A percentile compares a stretch with the other conserved stretches of the same genome.
These are phyloP conservation scores for Chaenogobius annularis DNA, from an alignment of 2,113 vertebrate species.

Conservation along the genomic window DNA sequence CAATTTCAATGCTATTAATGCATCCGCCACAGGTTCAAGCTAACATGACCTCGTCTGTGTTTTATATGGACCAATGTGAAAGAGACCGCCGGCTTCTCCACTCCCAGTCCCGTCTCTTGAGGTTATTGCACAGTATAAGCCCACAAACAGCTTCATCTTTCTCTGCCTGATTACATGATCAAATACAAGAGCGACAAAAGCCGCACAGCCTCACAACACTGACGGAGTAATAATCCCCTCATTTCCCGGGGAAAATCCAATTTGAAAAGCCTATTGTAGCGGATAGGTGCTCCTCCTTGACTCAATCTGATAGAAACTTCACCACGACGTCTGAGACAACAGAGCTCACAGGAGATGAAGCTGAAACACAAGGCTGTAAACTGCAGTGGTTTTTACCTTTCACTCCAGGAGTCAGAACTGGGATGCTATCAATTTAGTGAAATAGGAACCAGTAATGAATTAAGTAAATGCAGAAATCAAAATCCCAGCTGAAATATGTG, in stretches of 20 bases:
- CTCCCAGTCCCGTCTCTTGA: slow-evolving; percentile 42
- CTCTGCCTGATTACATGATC: slow-evolving; percentile 58
- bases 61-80: slow-evolving; percentile 36
- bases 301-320: slow-evolving; percentile 61
- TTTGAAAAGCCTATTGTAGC: slow-evolving; percentile 59
- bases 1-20: background rate
- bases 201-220: slow-evolving; percentile 44
- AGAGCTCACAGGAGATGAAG: slow-evolving; percentile 51
- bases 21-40: slow-evolving; percentile 25
- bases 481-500: background rate
- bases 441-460: slow-evolving; percentile 35
- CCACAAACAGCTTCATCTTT: slow-evolving; percentile 54
- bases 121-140: slow-evolving; percentile 59
- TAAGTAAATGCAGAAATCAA: slow-evolving; percentile 17
- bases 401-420: slow-evolving; percentile 20
- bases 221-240: slow-evolving; percentile 56
- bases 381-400: slow-evolving; percentile 49
- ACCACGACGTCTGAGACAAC: slow-evolving; percentile 19
- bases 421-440: slow-evolving; percentile 34
- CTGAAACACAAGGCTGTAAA: slow-evolving; percentile 62
- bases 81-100: slow-evolving; percentile 24
- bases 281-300: slow-evolving; percentile 54
- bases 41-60: slow-evolving; percentile 40
- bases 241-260: slow-evolving; percentile 63
- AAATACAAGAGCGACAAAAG: slow-evolving; percentile 53